Evolutionary conservation across 2,797 vertebrate species (phyloP), one percentile per base, ranked within the genome.

Genomic region (Okamejei kenojei): DNA sequence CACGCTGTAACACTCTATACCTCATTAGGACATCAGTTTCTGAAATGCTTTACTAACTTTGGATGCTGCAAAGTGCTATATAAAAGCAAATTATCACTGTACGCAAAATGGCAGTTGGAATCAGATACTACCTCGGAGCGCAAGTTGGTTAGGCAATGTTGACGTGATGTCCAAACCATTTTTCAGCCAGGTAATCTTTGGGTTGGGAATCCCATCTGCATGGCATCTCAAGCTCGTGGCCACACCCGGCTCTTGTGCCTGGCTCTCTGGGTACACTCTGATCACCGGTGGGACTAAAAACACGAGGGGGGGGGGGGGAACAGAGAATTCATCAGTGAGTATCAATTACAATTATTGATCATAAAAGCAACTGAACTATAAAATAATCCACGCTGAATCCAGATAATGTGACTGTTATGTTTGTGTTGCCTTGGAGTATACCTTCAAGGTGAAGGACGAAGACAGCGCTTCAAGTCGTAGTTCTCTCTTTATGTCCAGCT

Each of bases 191-290:
- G 97, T 95, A 93, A 99, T 98, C 93, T 96, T 97, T 90, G 99
- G 99, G 94, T 97, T 97, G 11, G 98, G 99, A 94, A 99, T 98
- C 94, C 99, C 98, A 90, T 99, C 99, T 0, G 98, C 98, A 0
- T 99, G 98, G 94, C 99, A 99, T 78, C 95, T 96, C 82, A 99
- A 97, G 94, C 98, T 99, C 21, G 98, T 98, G 0, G 97, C 97
- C 54, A 99, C 96, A 0, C 99, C 99, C 0, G 98, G 99, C 95
- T 99, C 98, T 96, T 99, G 98, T 0, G 98, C 98, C 95, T 99
- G 99, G 0, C 97, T 98, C 94, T 99, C 99, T 0, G 99, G 98
- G 94, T 98, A 98, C 68, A 99, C 98, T 0, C 99, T 97, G 94
- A 99, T 99, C 96, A 99, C 99, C 0, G 99, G 99, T 9, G 99